A percentile compares a stretch with the other conserved stretches of the same genome.
These are phyloP conservation scores for Serilophus lunatus DNA, from an alignment of 2,113 vertebrate species.

Conservation along the genomic window DNA sequence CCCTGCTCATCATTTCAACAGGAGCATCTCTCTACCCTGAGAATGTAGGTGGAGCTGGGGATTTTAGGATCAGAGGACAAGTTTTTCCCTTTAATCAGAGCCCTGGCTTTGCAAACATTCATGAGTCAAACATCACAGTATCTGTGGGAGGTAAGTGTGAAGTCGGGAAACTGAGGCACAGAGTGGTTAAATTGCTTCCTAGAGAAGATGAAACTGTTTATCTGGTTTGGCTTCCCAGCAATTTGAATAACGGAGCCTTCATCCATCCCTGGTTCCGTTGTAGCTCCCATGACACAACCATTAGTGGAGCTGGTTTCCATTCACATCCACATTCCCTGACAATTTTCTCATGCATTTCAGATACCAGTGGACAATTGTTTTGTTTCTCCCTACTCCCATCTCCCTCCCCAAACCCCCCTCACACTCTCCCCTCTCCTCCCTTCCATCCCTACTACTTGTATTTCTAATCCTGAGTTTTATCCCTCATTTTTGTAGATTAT, in stretches of 20 bases:
- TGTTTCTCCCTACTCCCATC: background rate
- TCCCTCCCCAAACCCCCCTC: conserved; percentile 1
- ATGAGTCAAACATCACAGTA: background rate
- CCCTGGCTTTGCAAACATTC: background rate
- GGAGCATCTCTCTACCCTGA: background rate
- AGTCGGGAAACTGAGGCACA: conserved; percentile 2
- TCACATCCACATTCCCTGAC: background rate
- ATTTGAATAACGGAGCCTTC: background rate
- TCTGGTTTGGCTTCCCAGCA: background rate
- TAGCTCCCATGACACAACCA: background rate
- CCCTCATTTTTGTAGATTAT: conserved; percentile 98
- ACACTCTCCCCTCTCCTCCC: background rate
- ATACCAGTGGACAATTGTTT: background rate
- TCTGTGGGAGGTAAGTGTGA: background rate
- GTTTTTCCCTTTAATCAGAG: background rate
- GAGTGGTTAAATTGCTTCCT: background rate
- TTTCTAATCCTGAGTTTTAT: conserved; percentile 86
- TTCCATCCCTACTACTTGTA: conserved; percentile 6
- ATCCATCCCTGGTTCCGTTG: accelerated
- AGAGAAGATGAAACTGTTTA: background rate
- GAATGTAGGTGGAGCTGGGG: background rate
- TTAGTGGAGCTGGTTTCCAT: background rate
- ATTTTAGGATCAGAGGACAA: background rate
- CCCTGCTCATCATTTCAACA: background rate
- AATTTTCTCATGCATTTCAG: background rate